Evolutionary conservation across 1,140 invertebrate species (phyloP), one percentile per base, ranked within the genome.

Genomic region (Metopolophium dirhodum): DNA sequence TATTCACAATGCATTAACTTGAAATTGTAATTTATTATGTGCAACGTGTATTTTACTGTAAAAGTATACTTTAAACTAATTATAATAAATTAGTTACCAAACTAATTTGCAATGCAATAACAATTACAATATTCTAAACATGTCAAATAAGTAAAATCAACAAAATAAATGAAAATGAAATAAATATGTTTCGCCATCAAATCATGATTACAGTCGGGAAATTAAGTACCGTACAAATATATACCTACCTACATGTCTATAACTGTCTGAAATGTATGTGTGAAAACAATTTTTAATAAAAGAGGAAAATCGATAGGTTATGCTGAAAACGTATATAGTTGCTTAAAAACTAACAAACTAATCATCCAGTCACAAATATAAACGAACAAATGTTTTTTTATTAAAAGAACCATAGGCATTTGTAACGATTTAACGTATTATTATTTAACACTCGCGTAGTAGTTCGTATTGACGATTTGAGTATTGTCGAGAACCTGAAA

Each of bases 41-140:
- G 30, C 61, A 77, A n/a, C n/a, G 61, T 77, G 30, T 77, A 77
- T 77, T 77, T 77, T 77, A 77, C n/a, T 77, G 61, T 77, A 77
- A 77, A 77, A 77, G 61, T 77, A 77, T n/a, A 77, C 61, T 77
- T 77, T 77, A n/a, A n/a, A 77, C n/a, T 77, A 77, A 77, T 77
- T 35, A 18, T 77, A 77, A 77, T 77, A 77, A 77, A 77, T 77
- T 77, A 77, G 14, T 77, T 77, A 77, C 14, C 14, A n/a, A 77
- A 77, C 61, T 77, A 77, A n/a, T 77, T 77, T 77, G 30, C 61
- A 18, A 77, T 77, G 61, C 30, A 35, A 20, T 77, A 77, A n/a
- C n/a, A 77, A 77, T 77, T n/a, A 77, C 14, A 35, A n/a, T 77
- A 77, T 77, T 77, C 61, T 77, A 18, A 77, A n/a, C 6, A 77